These are phyloP conservation scores for Sanderia malayensis DNA, from an alignment of 30 jellyfish, hydroid and myxozoan genomes.

Conservation along the genomic window DNA sequence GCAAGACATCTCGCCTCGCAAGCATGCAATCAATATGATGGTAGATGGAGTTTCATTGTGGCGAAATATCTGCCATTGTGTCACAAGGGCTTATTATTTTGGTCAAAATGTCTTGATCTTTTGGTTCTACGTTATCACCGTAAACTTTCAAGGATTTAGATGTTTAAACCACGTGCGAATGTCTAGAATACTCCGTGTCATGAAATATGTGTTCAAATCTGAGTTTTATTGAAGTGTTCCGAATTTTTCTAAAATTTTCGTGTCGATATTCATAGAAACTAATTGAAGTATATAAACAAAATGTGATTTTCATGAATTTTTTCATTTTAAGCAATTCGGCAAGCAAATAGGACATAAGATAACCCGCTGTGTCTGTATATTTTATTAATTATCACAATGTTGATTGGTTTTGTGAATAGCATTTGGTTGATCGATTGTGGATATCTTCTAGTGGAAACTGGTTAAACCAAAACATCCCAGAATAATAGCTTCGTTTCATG, in stretches of 20 bases:
- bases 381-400: constrained; percentile 20
- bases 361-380: constrained; percentile 42
- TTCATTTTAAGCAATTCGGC: neutral
- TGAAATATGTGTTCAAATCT: neutral
- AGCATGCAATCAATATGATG: too few relatives aligned
- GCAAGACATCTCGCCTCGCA: too few relatives aligned
- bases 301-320: too few relatives aligned
- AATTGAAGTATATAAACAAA: neutral
- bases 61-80: too few relatives aligned
- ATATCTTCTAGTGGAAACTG: neutral
- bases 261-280: neutral
- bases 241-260: too few relatives aligned
- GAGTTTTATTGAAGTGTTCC: neutral
- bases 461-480: neutral
- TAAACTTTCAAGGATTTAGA: too few relatives aligned
- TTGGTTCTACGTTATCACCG: too few relatives aligned
- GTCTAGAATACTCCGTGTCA: neutral
- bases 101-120: too few relatives aligned
- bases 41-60: too few relatives aligned
- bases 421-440: neutral
- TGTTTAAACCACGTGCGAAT: too few relatives aligned
- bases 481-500: neutral
- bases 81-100: too few relatives aligned
- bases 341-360: neutral
- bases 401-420: constrained; percentile 6